Evolutionary conservation across 2,797 vertebrate genomes (phyloP).

Genomic region (Malurus splendens): DNA sequence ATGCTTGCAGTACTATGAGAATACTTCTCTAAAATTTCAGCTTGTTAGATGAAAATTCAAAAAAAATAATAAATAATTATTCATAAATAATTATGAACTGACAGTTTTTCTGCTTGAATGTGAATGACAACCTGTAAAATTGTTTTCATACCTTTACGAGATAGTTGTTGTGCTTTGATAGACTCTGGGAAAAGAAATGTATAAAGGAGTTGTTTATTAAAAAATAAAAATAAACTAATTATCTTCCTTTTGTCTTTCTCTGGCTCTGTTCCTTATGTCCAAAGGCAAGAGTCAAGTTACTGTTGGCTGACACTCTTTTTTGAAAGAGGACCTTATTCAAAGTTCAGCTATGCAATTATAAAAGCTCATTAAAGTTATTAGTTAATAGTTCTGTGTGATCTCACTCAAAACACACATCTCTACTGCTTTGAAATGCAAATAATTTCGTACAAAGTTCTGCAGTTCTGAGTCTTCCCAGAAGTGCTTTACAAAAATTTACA

Average conservation of each 20-base stretch:
- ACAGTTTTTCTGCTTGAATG: background rate
- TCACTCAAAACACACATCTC: conserved; percentile 10
- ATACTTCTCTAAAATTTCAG: background rate
- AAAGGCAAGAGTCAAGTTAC: background rate
- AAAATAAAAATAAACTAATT: background rate
- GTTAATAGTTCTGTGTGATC: conserved; percentile 41
- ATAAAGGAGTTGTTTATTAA: background rate
- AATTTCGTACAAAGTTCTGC: background rate
- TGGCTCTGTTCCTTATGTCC: background rate
- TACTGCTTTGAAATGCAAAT: conserved; percentile 61
- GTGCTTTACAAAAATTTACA: background rate
- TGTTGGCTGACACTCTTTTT: background rate
- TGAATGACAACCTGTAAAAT: background rate
- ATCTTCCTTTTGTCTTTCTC: background rate
- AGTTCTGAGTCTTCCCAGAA: conserved; percentile 5
- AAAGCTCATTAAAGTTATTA: conserved; percentile 57
- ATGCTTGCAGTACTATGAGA: background rate
- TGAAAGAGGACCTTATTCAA: conserved; percentile 4
- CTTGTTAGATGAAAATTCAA: background rate
- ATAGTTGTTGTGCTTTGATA: background rate
- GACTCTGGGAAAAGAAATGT: background rate
- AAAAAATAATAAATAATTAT: background rate
- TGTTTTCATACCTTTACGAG: background rate
- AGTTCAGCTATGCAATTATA: conserved; percentile 41
- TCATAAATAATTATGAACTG: background rate